Evolutionary conservation across 1,140 invertebrate species (phyloP).

Genomic region (Maconellicoccus hirsutus): DNA sequence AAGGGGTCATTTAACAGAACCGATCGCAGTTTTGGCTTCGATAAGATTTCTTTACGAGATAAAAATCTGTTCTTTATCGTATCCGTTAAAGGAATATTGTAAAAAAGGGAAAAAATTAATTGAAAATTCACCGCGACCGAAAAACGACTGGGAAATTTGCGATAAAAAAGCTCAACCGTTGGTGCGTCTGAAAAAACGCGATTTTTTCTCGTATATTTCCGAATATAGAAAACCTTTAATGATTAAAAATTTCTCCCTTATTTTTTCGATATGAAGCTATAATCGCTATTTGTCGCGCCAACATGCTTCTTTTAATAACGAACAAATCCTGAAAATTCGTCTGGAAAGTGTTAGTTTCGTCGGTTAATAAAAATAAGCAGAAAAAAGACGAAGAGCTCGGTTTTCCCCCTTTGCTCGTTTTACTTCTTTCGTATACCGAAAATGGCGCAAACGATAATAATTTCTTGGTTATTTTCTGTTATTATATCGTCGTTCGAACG

Average conservation of each 20-base stretch:
- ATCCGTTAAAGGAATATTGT: background rate
- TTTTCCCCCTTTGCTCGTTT: background rate
- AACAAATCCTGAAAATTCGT: background rate
- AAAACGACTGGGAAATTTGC: background rate
- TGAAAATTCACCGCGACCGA: background rate
- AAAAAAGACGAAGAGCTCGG: background rate
- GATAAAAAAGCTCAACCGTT: background rate
- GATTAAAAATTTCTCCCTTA: slow-evolving; percentile 2
- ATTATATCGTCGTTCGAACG: slow-evolving; percentile 7
- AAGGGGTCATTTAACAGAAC: background rate
- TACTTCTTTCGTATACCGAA: background rate
- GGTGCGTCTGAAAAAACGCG: too few relatives aligned
- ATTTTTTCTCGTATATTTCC: background rate
- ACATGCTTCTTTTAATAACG: slow-evolving; percentile 4
- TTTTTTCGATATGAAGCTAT: background rate
- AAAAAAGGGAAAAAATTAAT: background rate
- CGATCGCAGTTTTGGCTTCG: background rate
- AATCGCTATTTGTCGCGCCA: slow-evolving; percentile 7
- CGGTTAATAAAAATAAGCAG: background rate
- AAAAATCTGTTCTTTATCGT: background rate
- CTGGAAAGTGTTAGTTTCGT: background rate
- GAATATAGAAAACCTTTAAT: background rate
- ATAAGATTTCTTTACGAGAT: background rate
- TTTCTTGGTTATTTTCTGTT: slow-evolving; percentile 9
- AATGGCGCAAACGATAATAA: slow-evolving; percentile 4